A percentile compares a stretch with the other conserved stretches of the same genome.
phyloP scores from a whole-genome alignment of 1,140 invertebrate genomes.

The Diachasma alloeum region DNA sequence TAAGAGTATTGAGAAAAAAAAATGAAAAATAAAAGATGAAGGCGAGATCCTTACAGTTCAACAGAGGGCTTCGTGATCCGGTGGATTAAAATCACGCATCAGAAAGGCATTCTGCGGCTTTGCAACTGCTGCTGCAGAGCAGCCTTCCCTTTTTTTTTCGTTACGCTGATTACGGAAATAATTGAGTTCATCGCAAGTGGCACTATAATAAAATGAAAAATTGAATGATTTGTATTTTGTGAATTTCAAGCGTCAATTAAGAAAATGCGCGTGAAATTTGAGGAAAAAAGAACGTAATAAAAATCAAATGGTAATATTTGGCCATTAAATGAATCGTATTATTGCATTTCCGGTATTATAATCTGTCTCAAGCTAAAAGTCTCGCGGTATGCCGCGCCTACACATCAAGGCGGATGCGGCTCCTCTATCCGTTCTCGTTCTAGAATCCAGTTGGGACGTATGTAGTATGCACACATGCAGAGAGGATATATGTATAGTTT shows the following conservation, averaged over 20 bases:
- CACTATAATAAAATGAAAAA: background rate
- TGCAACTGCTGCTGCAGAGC: background rate
- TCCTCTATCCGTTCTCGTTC: slow-evolving; percentile 52
- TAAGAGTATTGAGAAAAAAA: background rate
- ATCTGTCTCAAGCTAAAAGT: slow-evolving; percentile 16
- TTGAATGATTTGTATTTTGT: background rate
- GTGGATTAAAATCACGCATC: slow-evolving; percentile 10
- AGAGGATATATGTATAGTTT: background rate
- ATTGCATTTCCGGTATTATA: background rate
- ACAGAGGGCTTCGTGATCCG: background rate
- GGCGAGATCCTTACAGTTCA: background rate
- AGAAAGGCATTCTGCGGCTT: background rate
- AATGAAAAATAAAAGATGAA: background rate
- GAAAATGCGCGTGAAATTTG: background rate
- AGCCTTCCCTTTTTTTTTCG: background rate
- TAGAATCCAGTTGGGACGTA: slow-evolving; percentile 46
- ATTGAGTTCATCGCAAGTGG: slow-evolving; percentile 1
- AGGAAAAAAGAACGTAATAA: background rate
- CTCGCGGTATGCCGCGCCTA: slow-evolving; percentile 44
- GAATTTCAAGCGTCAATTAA: background rate
- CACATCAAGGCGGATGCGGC: slow-evolving; percentile 48
- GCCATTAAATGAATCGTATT: background rate
- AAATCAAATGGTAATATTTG: background rate
- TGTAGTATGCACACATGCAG: slow-evolving; percentile 23
- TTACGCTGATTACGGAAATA: slow-evolving; percentile 22